Conservation (phyloP, 2,113 vertebrate species). For the Oxyura jamaicensis region DNA sequence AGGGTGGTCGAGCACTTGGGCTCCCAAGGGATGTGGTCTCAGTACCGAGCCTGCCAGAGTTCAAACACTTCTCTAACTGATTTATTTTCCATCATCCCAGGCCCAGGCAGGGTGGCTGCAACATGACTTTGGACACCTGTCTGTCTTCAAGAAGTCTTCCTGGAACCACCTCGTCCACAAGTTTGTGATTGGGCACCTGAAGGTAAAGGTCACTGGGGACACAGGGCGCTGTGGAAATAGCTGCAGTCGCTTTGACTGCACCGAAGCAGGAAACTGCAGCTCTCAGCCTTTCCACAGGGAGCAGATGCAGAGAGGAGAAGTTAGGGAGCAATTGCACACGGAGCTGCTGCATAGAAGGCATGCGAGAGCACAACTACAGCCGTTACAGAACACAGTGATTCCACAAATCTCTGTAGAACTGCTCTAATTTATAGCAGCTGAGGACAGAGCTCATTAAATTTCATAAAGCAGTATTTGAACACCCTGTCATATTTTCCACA, state of each 20-base stretch:
- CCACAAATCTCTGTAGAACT: not conserved
- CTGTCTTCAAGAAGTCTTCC: slow-evolving; percentile 88
- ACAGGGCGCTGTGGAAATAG: not conserved
- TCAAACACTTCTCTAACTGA: not conserved
- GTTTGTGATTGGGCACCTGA: slow-evolving; percentile 92
- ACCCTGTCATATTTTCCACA: not conserved
- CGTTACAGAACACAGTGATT: not conserved
- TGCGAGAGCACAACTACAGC: not conserved
- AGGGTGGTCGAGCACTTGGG: not conserved
- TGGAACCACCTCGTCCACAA: slow-evolving; percentile 94
- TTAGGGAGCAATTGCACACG: not conserved
- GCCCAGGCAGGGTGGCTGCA: slow-evolving; percentile 94
- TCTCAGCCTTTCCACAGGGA: not conserved
- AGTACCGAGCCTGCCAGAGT: not conserved
- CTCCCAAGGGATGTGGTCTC: not conserved
- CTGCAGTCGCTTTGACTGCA: not conserved
- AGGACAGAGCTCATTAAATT: not conserved
- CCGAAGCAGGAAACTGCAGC: not conserved
- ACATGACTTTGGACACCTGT: slow-evolving; percentile 95
- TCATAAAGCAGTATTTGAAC: not conserved
- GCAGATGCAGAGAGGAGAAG: not conserved
- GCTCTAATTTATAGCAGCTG: not conserved
- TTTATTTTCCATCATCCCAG: slow-evolving; percentile 65
- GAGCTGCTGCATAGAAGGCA: not conserved
- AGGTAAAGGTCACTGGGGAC: slow-evolving; percentile 74